Conservation (phyloP, 30 jellyfish, hydroid and myxozoan species). For the Phacellophora camtschatica region DNA sequence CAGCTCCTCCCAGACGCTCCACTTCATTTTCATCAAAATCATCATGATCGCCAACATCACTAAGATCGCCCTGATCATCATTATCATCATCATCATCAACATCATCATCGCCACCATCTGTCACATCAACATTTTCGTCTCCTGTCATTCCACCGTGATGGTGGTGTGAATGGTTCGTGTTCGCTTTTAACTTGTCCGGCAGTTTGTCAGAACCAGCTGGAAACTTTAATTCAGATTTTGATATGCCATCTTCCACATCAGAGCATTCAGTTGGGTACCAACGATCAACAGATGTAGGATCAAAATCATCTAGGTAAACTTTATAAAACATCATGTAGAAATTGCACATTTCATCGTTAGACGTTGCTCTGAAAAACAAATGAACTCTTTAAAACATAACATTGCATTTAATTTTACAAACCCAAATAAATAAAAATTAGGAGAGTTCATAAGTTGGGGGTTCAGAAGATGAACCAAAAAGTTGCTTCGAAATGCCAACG, state of each 20-base stretch:
- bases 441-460: too few relatives aligned
- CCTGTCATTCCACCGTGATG: constrained; percentile 26
- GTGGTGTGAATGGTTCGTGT: constrained; percentile 11
- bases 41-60: background rate
- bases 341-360: constrained; percentile 88
- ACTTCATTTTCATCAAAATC: constrained; percentile 10
- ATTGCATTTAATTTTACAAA: too few relatives aligned
- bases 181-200: constrained; percentile 37
- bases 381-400: too few relatives aligned
- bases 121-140: background rate
- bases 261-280: constrained; percentile 18
- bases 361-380: constrained; percentile 40
- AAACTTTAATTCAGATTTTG: constrained; percentile 3
- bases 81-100: background rate
- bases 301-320: background rate
- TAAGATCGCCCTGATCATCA: background rate
- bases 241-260: constrained; percentile 5
- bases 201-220: constrained; percentile 58
- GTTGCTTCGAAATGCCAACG: too few relatives aligned
- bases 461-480: too few relatives aligned
- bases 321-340: constrained; percentile 79
- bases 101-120: background rate
- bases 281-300: background rate
- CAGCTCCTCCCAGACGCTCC: too few relatives aligned
- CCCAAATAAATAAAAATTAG: too few relatives aligned